A percentile compares a stretch with the other conserved stretches of the same genome.
phyloP scores from a whole-genome alignment of 2,113 vertebrate species.

The Arothron firmamentum region DNA sequence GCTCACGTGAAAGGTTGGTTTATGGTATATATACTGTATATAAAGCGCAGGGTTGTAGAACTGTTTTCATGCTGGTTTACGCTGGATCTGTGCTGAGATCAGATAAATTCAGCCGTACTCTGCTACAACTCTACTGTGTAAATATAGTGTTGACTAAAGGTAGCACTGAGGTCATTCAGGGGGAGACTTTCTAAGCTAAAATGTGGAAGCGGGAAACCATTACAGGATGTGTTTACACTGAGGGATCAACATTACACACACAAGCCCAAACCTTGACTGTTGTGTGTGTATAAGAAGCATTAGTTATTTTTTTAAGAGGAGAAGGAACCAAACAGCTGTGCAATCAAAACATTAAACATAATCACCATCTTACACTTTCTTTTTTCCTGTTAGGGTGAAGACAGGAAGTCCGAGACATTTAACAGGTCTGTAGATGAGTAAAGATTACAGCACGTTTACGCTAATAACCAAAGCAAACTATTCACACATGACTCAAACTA shows the following conservation, averaged over 20 bases:
- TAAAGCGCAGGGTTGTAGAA: no score
- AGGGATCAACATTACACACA: not conserved
- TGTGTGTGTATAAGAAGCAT: not conserved
- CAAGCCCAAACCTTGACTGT: not conserved
- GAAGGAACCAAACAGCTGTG: not conserved
- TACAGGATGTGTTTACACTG: not conserved
- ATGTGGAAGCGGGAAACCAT: not conserved
- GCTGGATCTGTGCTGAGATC: no score
- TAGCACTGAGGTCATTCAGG: not conserved
- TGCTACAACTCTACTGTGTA: no score
- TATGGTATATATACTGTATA: no score
- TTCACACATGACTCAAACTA: not conserved
- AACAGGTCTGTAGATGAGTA: not conserved
- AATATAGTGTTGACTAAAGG: not conserved
- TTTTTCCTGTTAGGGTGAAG: conserved; percentile 1
- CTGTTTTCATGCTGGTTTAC: no score
- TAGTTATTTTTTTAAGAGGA: not conserved
- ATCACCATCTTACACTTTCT: conserved; percentile 2
- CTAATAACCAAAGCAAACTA: not conserved
- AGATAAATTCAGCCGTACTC: no score
- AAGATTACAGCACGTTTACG: not conserved
- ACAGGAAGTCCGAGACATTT: not conserved
- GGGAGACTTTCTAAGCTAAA: not conserved
- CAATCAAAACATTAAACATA: not conserved
- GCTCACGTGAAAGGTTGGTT: not conserved